phyloP scores from a whole-genome alignment of 1,140 invertebrate genomes.

The Drosophila fuyamai region DNA sequence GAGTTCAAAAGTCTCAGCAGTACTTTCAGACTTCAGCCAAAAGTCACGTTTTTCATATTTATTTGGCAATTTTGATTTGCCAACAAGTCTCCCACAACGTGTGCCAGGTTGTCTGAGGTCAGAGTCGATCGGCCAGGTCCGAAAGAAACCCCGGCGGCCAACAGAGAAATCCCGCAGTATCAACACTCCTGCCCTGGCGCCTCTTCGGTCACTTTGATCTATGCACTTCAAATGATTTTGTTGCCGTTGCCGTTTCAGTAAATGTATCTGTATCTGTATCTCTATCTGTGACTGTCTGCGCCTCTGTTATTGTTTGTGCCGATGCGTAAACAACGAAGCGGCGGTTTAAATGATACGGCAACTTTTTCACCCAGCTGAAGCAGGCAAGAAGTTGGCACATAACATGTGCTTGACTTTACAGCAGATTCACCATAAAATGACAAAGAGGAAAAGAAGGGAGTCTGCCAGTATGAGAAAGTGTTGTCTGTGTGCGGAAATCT shows the following conservation, averaged over 20 bases:
- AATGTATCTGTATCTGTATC: constrained; percentile 4
- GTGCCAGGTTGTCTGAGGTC: constrained; percentile 78
- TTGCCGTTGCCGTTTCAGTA: constrained; percentile 21
- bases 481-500: constrained; percentile 4
- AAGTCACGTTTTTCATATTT: constrained; percentile 77
- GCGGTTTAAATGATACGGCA: constrained; percentile 79
- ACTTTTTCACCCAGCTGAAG: constrained; percentile 62
- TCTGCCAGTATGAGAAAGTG: background rate
- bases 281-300: constrained; percentile 24
- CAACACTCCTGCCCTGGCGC: constrained; percentile 57
- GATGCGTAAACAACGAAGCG: constrained; percentile 79
- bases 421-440: background rate
- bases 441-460: background rate
- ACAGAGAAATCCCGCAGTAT: constrained; percentile 47
- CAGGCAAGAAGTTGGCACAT: constrained; percentile 67
- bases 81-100: constrained; percentile 59
- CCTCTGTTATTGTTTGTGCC: constrained; percentile 59
- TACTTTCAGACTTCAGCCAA: constrained; percentile 1
- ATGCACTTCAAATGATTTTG: constrained; percentile 77
- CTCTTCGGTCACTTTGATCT: constrained; percentile 77
- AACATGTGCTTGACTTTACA: constrained; percentile 50
- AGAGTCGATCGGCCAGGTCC: constrained; percentile 46
- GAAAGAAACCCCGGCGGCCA: constrained; percentile 29
- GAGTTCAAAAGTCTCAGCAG: constrained; percentile 7
- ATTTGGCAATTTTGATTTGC: constrained; percentile 59